Percentiles rank a stretch among this genome's conserved stretches.
These are phyloP conservation scores for Pelobates cultripes DNA, from an alignment of 2,797 vertebrate species.

Conservation along the genomic window DNA sequence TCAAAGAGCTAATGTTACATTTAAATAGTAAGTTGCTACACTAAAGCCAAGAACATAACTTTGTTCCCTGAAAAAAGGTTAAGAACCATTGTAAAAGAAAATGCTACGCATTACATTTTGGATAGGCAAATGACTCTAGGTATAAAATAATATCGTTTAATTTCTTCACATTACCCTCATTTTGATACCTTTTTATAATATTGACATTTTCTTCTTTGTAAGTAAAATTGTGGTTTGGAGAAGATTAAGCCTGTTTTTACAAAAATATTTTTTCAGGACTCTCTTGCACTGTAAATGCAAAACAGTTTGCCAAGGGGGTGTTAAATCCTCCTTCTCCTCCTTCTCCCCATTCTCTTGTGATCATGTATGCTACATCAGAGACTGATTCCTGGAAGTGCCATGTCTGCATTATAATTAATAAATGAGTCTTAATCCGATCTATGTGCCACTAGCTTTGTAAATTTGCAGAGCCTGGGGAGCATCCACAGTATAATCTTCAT, in stretches of 20 bases:
- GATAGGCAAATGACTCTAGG: too few relatives aligned
- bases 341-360: neutral
- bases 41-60: too few relatives aligned
- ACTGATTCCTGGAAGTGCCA: neutral
- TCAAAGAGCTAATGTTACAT: too few relatives aligned
- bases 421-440: conserved; percentile 4
- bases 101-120: too few relatives aligned
- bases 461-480: neutral
- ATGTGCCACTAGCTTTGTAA: conserved; percentile 2
- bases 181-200: too few relatives aligned
- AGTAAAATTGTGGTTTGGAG: too few relatives aligned
- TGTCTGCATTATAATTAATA: conserved; percentile 14
- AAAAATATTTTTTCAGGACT: neutral
- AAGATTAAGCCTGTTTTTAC: neutral
- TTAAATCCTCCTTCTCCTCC: neutral
- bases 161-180: too few relatives aligned
- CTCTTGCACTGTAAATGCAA: neutral
- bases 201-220: too few relatives aligned
- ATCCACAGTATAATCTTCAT: neutral
- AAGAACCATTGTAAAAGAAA: too few relatives aligned
- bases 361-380: neutral
- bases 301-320: neutral
- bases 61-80: too few relatives aligned
- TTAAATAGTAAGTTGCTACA: too few relatives aligned
- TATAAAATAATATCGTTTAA: too few relatives aligned